Percentiles rank a stretch among this genome's conserved stretches.
These are phyloP conservation scores for Microtus ochrogaster DNA, from an alignment of 2,113 vertebrate genomes.

Conservation along the genomic window DNA sequence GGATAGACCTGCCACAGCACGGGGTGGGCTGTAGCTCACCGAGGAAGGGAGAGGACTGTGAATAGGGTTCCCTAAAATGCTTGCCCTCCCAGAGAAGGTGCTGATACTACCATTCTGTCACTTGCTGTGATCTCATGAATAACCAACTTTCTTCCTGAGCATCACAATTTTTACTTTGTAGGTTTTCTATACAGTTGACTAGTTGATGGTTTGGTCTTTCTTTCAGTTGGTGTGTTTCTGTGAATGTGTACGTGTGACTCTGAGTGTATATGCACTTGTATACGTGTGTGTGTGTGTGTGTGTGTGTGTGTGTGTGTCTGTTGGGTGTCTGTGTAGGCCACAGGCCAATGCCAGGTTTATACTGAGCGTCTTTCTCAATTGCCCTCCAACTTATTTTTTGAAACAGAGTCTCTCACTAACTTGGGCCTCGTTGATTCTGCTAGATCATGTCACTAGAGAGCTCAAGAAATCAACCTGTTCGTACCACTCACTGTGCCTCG, in stretches of 20 bases:
- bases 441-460: not conserved
- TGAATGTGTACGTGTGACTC: too few species aligned
- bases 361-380: not conserved
- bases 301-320: not conserved
- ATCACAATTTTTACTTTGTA: not conserved
- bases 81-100: not conserved
- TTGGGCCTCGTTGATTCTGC: not conserved
- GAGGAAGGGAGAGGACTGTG: too few species aligned
- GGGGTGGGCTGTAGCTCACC: not conserved
- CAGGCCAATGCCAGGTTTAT: not conserved
- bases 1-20: not conserved
- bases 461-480: not conserved
- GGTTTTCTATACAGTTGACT: not conserved
- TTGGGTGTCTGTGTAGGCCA: not conserved
- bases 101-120: too few species aligned
- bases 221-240: not conserved
- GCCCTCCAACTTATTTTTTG: not conserved
- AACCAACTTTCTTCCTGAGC: not conserved
- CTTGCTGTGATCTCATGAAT: not conserved
- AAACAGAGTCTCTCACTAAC: not conserved
- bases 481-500: not conserved
- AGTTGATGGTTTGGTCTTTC: not conserved
- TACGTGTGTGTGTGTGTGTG: not conserved
- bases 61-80: not conserved
- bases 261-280: not conserved